Evolutionary conservation across 2,888 invertebrate genomes (phyloP).

Genomic region (Hipparchia semele): DNA sequence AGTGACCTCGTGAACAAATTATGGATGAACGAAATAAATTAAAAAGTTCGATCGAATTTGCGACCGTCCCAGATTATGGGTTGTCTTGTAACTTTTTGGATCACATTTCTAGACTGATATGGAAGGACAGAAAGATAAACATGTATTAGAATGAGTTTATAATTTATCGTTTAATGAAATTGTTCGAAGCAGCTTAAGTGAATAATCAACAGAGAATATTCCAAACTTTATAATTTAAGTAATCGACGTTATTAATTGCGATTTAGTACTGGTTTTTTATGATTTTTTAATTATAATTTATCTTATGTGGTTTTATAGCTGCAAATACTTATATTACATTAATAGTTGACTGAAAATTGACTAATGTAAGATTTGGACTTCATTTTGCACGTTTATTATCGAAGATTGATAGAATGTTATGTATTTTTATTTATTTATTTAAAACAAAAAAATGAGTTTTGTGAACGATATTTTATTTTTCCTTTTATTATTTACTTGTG

Average conservation of each 20-base stretch:
- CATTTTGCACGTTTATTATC: conserved; percentile 1
- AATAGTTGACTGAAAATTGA: conserved; percentile 11
- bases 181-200: not conserved
- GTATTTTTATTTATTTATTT: not conserved
- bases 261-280: not conserved
- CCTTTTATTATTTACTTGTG: conserved; percentile 52
- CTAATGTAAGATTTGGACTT: not conserved
- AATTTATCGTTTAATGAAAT: not conserved
- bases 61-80: conserved; percentile 28
- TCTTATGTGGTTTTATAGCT: not conserved
- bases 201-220: not conserved
- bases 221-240: not conserved
- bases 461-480: not conserved
- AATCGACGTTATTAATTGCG: not conserved
- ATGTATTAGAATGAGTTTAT: not conserved
- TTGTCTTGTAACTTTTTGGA: not conserved
- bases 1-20: conserved; percentile 51
- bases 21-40: not conserved
- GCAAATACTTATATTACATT: not conserved
- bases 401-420: not conserved
- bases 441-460: not conserved
- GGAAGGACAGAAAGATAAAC: not conserved
- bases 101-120: not conserved
- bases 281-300: not conserved
- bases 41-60: not conserved